A percentile compares a stretch with the other conserved stretches of the same genome.
Conservation (phyloP, 2,888 invertebrate genomes). For the Pseudococcus longispinus region DNA sequence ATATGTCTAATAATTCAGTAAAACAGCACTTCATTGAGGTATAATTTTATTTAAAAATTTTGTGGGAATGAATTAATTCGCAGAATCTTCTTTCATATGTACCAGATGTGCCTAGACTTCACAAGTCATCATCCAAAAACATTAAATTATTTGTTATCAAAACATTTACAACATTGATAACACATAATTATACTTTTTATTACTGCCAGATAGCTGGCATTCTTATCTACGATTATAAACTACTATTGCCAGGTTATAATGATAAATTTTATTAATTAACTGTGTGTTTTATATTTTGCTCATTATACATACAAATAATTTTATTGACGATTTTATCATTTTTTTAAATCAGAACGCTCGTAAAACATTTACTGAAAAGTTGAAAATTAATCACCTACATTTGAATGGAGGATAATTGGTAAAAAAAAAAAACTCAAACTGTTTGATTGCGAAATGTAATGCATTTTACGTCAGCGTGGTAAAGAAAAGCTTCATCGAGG, state of each 20-base stretch:
- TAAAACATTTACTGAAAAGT: neutral
- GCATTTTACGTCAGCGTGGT: neutral
- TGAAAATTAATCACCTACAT: conserved; percentile 23
- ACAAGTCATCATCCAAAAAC: neutral
- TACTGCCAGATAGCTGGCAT: neutral
- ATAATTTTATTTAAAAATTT: neutral
- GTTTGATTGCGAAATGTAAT: neutral
- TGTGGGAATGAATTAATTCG: neutral
- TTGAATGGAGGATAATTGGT: neutral
- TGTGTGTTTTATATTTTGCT: neutral
- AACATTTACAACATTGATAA: conserved; percentile 30
- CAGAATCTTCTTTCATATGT: neutral
- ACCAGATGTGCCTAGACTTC: no score
- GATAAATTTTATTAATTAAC: conserved; percentile 41
- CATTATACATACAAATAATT: conserved; percentile 13
- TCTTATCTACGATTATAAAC: neutral
- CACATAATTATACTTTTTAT: conserved; percentile 22
- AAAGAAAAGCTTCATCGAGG: neutral
- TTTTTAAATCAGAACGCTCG: neutral
- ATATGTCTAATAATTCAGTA: no score
- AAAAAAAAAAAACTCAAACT: neutral
- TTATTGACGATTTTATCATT: conserved; percentile 1
- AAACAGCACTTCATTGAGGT: no score
- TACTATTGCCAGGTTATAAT: conserved; percentile 10
- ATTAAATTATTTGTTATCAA: neutral